Base-by-base conservation (phyloP, 2,888 invertebrate species). In the Dioctria rufipes region DNA sequence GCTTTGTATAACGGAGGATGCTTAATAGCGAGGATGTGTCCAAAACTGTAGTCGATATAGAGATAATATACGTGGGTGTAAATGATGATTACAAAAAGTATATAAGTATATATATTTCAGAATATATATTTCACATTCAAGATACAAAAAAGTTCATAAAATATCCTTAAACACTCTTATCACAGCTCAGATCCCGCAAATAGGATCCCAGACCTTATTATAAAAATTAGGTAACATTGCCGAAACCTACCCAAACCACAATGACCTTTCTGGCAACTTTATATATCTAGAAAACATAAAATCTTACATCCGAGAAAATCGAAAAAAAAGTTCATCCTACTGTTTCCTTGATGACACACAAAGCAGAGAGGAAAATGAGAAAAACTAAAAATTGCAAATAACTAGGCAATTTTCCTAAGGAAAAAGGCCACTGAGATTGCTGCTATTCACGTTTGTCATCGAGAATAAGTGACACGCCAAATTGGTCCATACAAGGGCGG, bases 321-420 rank as follows among this genome's bases (percentile, higher is more conserved):
- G 8, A 54, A 54, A 46, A 54, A 46, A 54, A 54, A 54, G 4
- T 11, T 54, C 11, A 54, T 54, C 54, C 54, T 25, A 54, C 9
- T 11, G 54, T 54, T 54, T 54, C 11, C 69, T 51, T 49, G 69
- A 69, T 69, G 69, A 69, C 69, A 69, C 69, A 69, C 11, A 5
- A 65, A 42, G 51, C 51, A 51, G 51, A 25, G 51, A 39, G 39
- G 5, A 54, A 46, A 46, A 39, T n/a, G 69, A 75, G 49, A 75
- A 69, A 75, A 58, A 75, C 73, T 75, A 60, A 75, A 75, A 75
- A 75, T 60, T 75, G 73, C 73, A 75, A 60, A 75, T 60, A 75
- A 75, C 73, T 60, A 60, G 73, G 73, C 58, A 75, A 75, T 60
- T 75, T 75, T 43, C 39, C 39, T 25, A 13, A 37, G 25, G 25